phyloP scores from a whole-genome alignment of 2,888 invertebrate genomes.

The Dasypogon diadema region DNA sequence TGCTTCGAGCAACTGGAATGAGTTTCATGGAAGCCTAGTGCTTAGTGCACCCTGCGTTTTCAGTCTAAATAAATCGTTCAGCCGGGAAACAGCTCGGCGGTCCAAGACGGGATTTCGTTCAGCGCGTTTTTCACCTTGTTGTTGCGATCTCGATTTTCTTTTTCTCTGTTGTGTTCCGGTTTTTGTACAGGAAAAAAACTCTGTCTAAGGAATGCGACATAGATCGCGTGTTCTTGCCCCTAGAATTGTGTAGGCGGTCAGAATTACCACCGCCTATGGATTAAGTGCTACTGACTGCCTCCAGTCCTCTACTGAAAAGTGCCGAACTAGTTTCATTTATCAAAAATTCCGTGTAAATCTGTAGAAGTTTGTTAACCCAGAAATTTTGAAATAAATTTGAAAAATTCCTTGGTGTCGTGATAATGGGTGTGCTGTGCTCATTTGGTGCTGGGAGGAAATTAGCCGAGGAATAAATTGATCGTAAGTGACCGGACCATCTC shows the following conservation, averaged over 20 bases:
- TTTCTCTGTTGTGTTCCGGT: neutral
- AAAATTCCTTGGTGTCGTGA: constrained; percentile 11
- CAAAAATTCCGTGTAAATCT: neutral
- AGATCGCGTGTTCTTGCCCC: constrained; percentile 28
- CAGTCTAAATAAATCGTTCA: constrained; percentile 45
- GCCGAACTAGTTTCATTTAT: neutral
- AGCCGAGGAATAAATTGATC: neutral
- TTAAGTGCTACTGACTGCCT: neutral
- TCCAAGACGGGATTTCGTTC: constrained; percentile 10
- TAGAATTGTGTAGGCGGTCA: constrained; percentile 28
- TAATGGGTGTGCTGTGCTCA: constrained; percentile 13
- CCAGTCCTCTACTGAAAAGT: neutral
- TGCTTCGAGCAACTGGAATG: constrained; percentile 27
- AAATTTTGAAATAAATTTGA: constrained; percentile 11
- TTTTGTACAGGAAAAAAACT: constrained; percentile 14
- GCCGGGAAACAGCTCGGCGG: constrained; percentile 36
- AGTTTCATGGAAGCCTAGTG: constrained; percentile 2
- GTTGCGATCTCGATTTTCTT: neutral
- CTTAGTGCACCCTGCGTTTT: constrained; percentile 4
- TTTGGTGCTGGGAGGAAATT: neutral
- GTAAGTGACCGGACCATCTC: neutral
- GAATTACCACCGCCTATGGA: neutral
- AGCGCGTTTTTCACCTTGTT: constrained; percentile 6
- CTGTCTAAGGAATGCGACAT: constrained; percentile 6
- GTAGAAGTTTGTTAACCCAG: constrained; percentile 28